phyloP scores from a whole-genome alignment of 1,140 invertebrate species.

The Gonioctena quinquepunctata region DNA sequence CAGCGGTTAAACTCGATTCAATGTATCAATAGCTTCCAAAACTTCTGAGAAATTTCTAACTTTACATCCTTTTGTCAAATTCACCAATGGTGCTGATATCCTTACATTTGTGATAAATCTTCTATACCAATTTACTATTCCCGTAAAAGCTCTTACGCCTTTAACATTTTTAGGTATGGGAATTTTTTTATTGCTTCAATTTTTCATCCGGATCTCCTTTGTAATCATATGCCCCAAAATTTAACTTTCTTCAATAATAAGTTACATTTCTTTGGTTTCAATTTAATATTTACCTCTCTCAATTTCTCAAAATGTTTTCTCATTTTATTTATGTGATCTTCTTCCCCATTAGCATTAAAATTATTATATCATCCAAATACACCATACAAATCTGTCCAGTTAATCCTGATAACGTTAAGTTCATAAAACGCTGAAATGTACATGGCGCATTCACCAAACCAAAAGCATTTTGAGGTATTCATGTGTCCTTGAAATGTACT shows the following conservation, averaged over 20 bases:
- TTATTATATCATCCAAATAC: constrained; percentile 16
- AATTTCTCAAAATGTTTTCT: neutral
- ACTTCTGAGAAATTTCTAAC: constrained; percentile 1
- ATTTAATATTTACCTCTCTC: constrained; percentile 7
- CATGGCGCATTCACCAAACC: constrained; percentile 12
- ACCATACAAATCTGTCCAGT: constrained; percentile 8
- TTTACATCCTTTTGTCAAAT: constrained; percentile 10
- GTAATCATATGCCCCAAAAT: constrained; percentile 24
- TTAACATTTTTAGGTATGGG: constrained; percentile 15
- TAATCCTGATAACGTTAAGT: neutral
- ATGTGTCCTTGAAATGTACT: constrained; percentile 7
- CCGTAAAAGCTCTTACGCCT: constrained; percentile 19
- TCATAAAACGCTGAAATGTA: constrained; percentile 18
- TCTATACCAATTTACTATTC: constrained; percentile 24
- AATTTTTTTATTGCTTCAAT: constrained; percentile 15
- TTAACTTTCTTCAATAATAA: constrained; percentile 23
- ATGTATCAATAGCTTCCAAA: constrained; percentile 6
- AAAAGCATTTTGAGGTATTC: constrained; percentile 6
- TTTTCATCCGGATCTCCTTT: constrained; percentile 23
- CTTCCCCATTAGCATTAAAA: neutral
- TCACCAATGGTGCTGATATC: constrained; percentile 13
- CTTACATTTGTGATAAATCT: constrained; percentile 23
- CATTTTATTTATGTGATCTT: neutral
- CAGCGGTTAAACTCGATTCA: constrained; percentile 19
- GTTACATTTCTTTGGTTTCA: constrained; percentile 11